Conservation (phyloP, 2,113 vertebrate species). For the Pseudopipra pipra region DNA sequence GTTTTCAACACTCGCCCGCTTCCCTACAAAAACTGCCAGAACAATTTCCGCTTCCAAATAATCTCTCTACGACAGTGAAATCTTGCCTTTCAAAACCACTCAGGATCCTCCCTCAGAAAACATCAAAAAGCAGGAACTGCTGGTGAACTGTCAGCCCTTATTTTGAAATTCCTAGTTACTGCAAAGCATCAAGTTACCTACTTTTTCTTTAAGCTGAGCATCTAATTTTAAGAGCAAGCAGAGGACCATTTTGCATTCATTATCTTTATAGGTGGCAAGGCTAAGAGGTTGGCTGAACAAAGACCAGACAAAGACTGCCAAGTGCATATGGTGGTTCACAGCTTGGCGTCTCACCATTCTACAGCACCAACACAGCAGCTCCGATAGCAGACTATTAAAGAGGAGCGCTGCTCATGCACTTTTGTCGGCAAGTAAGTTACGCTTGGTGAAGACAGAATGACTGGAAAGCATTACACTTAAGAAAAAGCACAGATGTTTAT, state of each 20-base stretch:
- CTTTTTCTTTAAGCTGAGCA: conserved; percentile 60
- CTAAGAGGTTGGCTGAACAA: conserved; percentile 77
- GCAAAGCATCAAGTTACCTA: conserved; percentile 25
- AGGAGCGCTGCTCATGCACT: conserved; percentile 72
- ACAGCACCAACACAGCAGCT: conserved; percentile 73
- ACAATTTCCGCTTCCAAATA: background rate
- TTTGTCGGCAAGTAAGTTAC: conserved; percentile 74
- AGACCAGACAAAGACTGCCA: conserved; percentile 76
- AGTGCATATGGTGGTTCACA: conserved; percentile 78
- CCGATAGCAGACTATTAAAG: conserved; percentile 70
- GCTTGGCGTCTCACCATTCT: conserved; percentile 73
- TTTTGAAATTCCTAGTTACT: conserved; percentile 18
- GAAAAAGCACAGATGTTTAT: conserved; percentile 62
- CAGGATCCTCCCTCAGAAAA: background rate
- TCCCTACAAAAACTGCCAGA: background rate
- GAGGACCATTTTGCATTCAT: conserved; percentile 70
- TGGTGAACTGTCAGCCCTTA: background rate
- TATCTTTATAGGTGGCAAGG: conserved; percentile 75
- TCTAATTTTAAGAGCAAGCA: conserved; percentile 65
- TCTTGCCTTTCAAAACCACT: background rate
- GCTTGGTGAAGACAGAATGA: conserved; percentile 71
- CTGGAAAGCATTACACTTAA: conserved; percentile 56
- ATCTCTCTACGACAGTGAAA: background rate
- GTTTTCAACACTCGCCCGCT: background rate
- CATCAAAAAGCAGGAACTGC: background rate